These are phyloP conservation scores for Brachionus sp. DNA, from an alignment of 1,140 invertebrate species.

Conservation along the genomic window DNA sequence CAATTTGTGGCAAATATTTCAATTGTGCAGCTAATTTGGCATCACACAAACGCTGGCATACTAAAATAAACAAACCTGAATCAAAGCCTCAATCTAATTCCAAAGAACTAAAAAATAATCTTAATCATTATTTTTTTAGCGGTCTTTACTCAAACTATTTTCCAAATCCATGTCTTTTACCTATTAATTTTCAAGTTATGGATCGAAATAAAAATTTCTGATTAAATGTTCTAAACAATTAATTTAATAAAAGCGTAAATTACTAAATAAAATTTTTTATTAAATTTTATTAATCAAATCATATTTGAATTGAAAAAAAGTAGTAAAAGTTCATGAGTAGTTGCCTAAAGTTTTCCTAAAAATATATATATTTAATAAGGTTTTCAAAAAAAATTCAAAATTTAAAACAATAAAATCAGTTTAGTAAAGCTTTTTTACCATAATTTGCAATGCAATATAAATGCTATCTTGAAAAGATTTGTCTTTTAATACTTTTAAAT, in stretches of 20 bases:
- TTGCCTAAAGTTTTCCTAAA: no score
- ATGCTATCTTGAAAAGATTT: no score
- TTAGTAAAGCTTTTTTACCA: no score
- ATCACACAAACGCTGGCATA: conserved; percentile 93
- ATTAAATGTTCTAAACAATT: not conserved
- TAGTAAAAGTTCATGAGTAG: no score
- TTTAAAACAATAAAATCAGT: no score
- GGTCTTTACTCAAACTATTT: not conserved
- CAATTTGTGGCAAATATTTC: conserved; percentile 65
- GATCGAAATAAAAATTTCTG: not conserved
- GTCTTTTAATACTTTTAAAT: no score
- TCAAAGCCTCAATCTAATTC: not conserved
- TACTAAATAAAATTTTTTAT: not conserved
- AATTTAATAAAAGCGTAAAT: not conserved
- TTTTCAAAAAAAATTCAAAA: no score
- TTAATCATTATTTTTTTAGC: not conserved
- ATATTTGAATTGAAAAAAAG: not conserved
- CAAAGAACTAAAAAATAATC: not conserved
- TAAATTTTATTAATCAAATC: not conserved
- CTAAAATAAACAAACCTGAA: conserved; percentile 63
- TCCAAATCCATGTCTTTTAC: not conserved
- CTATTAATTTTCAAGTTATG: not conserved
- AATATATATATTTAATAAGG: no score
- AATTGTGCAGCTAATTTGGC: conserved; percentile 96
- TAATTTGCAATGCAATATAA: no score